Conservation (phyloP, 2,113 vertebrate species). For the Strix uralensis region DNA sequence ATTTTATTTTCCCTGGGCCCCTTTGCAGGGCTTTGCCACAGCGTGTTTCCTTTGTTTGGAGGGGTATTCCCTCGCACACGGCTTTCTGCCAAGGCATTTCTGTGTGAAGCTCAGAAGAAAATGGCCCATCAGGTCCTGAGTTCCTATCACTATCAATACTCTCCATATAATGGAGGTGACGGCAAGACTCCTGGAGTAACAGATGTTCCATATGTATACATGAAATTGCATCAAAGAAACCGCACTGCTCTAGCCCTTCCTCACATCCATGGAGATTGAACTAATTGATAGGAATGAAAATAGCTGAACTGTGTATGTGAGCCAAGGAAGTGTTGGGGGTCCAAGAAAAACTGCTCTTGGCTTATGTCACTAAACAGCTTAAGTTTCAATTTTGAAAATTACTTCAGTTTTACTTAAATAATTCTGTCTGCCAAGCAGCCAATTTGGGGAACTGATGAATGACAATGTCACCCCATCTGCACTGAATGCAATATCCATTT, state of each 20-base stretch:
- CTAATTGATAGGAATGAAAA: conserved; percentile 66
- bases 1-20: background rate
- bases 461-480: conserved; percentile 54
- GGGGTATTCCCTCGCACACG: background rate
- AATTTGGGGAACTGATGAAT: conserved; percentile 62
- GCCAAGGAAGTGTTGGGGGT: conserved; percentile 70
- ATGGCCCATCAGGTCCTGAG: conserved; percentile 48
- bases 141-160: conserved; percentile 10
- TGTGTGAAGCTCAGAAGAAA: conserved; percentile 29
- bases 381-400: conserved; percentile 74
- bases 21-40: background rate
- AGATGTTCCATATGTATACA: conserved; percentile 45
- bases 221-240: conserved; percentile 50
- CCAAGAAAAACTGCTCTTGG: conserved; percentile 67
- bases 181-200: conserved; percentile 51
- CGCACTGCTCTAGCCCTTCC: background rate
- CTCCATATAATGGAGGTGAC: conserved; percentile 35
- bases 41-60: background rate
- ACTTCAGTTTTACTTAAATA: conserved; percentile 73
- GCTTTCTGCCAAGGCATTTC: conserved; percentile 38
- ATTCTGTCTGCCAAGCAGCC: conserved; percentile 65
- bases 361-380: conserved; percentile 63
- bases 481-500: conserved; percentile 49
- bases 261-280: conserved; percentile 40
- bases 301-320: conserved; percentile 11